Percentiles rank a stretch among this genome's conserved stretches.
Evolutionary conservation across 2,797 vertebrate species (phyloP).

Genomic region (Aphelocoma californica): DNA sequence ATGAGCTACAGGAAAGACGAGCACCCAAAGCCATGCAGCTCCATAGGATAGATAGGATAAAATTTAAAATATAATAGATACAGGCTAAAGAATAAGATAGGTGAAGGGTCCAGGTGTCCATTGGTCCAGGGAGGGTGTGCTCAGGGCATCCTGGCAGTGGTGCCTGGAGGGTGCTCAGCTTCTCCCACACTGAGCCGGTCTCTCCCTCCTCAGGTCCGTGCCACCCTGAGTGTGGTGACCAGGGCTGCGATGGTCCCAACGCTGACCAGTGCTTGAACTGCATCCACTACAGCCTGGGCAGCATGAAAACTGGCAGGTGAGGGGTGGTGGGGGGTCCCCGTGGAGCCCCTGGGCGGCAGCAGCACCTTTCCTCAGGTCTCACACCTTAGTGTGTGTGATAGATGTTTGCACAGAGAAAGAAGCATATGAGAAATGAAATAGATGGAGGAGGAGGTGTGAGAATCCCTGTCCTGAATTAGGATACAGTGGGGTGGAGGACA

Average conservation of each 20-base stretch:
- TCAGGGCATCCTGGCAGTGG: background rate
- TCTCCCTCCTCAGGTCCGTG: conserved; percentile 75
- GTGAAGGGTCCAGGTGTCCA: background rate
- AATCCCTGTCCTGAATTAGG: background rate
- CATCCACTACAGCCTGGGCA: conserved; percentile 88
- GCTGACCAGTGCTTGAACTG: conserved; percentile 90
- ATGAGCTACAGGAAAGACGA: background rate
- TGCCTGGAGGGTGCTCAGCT: background rate
- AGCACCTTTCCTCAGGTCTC: background rate
- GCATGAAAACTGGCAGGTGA: conserved; percentile 83
- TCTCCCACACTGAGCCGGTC: rapidly evolving
- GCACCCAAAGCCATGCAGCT: background rate
- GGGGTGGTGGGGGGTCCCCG: rapidly evolving
- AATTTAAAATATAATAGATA: background rate
- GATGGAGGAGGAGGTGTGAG: background rate
- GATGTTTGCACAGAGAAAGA: background rate
- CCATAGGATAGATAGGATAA: background rate
- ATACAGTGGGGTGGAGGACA: background rate
- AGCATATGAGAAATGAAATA: background rate
- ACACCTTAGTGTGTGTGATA: rapidly evolving
- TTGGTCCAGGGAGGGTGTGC: background rate
- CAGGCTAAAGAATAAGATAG: rapidly evolving
- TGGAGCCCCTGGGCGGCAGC: rapidly evolving
- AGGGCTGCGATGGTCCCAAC: conserved; percentile 85
- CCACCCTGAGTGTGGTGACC: conserved; percentile 85